These are phyloP conservation scores for Anoplophora glabripennis DNA, from an alignment of 1,140 invertebrate genomes.

Conservation along the genomic window DNA sequence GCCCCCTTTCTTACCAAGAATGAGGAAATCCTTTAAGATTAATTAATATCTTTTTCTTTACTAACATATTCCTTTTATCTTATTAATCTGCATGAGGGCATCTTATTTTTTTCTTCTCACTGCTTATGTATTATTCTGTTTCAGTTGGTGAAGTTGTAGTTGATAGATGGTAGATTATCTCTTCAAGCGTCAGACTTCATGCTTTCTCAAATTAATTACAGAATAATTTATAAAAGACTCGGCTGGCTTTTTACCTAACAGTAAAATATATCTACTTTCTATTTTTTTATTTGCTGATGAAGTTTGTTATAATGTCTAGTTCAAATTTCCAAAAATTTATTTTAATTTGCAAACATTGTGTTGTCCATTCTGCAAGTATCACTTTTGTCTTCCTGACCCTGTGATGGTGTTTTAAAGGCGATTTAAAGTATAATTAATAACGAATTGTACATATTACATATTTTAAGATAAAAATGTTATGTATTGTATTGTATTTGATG, in stretches of 20 bases:
- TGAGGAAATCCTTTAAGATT: neutral
- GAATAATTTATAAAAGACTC: constrained; percentile 33
- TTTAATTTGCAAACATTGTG: constrained; percentile 14
- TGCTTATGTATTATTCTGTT: constrained; percentile 34
- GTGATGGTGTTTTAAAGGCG: constrained; percentile 40
- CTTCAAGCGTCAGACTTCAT: constrained; percentile 23
- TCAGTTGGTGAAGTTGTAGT: constrained; percentile 46
- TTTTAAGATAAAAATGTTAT: constrained; percentile 11
- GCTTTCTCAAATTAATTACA: constrained; percentile 27
- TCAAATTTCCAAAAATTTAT: constrained; percentile 15
- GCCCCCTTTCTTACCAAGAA: constrained; percentile 14
- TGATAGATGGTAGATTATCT: constrained; percentile 41
- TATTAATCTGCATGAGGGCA: constrained; percentile 13
- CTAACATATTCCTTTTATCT: constrained; percentile 10
- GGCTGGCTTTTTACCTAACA: constrained; percentile 25
- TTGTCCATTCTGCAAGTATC: neutral
- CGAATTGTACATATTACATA: constrained; percentile 32
- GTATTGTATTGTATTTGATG: constrained; percentile 8
- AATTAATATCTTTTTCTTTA: constrained; percentile 3
- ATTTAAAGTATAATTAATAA: constrained; percentile 25
- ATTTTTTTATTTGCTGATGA: constrained; percentile 25
- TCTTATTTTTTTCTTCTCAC: constrained; percentile 20
- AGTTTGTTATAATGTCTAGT: constrained; percentile 17
- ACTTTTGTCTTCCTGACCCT: constrained; percentile 32
- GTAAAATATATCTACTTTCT: neutral